Base-by-base conservation (phyloP, 1,140 invertebrate species). In the Musca domestica region DNA sequence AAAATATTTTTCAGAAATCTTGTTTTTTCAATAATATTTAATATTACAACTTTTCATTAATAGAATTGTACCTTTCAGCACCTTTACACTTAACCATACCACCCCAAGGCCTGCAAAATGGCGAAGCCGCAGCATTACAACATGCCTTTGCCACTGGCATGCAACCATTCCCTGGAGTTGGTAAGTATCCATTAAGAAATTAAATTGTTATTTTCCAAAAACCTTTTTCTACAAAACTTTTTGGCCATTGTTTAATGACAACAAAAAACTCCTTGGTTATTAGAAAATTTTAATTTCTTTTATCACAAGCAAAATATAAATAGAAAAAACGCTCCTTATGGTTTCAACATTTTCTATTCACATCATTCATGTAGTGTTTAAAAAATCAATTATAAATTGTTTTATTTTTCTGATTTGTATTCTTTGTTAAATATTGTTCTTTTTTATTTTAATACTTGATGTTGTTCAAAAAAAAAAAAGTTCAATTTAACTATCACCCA, bases 131-230 rank as follows among this genome's bases (percentile, higher is more conserved):
- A 51, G 86, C 94, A 69, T 91, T 93, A 81, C 91, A 93, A 83
- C 89, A 90, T 74, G 90, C 90, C 73, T 95, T 94, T 85, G 56
- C 56, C 56, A 87, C 93, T 70, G 91, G 91, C 77, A 93, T 96
- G 86, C 92, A 92, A 84, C 91, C 93, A 69, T 96, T 95, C 85
- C 90, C 92, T 71, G 92, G 93, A 83, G 94, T 94, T 85, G 92
- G 92, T 94, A 87, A 91, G 91, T 92, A 30, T 46, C 49, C 19
- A 34, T 34, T 41, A 34, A 27, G 23, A 52, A n/a, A 2, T 48
- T 30, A 25, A 51, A 1, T 63, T 34, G 10, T 14, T 1, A 23
- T 47, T 47, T 34, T 63, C 41, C 15, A 23, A 17, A 17, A 20
- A 64, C 14, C 25, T 63, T 41, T 34, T 63, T 34, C 12, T 27